phyloP scores from a whole-genome alignment of 2,888 invertebrate genomes.

The Allygus modestus region DNA sequence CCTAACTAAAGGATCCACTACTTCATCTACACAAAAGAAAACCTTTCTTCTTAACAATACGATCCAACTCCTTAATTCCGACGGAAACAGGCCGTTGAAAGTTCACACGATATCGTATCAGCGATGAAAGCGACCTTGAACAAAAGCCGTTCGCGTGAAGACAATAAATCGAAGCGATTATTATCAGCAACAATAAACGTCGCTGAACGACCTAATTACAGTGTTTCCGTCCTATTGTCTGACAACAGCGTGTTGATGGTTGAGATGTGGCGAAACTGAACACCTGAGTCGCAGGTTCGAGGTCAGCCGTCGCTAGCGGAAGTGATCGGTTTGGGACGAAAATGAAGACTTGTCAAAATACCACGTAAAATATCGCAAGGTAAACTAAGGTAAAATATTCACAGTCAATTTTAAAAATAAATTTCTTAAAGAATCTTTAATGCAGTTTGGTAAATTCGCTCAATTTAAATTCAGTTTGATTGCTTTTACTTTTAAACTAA shows the following conservation, averaged over 20 bases:
- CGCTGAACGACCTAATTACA: background rate
- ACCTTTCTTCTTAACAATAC: background rate
- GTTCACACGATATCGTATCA: background rate
- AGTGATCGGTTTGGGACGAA: too few relatives aligned
- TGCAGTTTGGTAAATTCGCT: too few relatives aligned
- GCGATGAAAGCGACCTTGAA: background rate
- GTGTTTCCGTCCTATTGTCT: background rate
- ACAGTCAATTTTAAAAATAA: too few relatives aligned
- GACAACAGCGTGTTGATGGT: background rate
- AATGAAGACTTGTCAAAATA: too few relatives aligned
- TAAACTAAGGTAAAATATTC: too few relatives aligned
- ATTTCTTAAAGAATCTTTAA: too few relatives aligned
- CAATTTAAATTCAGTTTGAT: too few relatives aligned
- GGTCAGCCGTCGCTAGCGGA: background rate
- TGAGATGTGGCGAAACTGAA: background rate
- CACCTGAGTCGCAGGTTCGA: background rate
- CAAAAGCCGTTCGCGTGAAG: background rate
- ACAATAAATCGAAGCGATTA: constrained; percentile 13
- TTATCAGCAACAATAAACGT: constrained; percentile 21
- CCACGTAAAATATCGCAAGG: too few relatives aligned
- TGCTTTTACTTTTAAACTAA: too few relatives aligned
- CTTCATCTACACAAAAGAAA: background rate
- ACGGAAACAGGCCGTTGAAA: background rate
- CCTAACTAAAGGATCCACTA: background rate
- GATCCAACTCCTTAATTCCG: background rate